Evolutionary conservation across 1,140 invertebrate genomes (phyloP).

Genomic region (Meteorus sp.): DNA sequence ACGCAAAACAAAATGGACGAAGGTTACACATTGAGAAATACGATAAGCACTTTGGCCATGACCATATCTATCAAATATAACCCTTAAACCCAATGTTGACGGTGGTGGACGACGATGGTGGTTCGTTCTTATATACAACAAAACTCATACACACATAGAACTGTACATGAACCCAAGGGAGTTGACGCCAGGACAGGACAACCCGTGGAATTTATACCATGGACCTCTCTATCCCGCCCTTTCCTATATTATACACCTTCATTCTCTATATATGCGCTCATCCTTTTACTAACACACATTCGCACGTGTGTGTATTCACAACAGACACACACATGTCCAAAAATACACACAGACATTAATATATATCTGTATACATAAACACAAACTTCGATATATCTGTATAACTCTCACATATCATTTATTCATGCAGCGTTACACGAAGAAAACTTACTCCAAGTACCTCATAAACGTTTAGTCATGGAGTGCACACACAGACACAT

Average conservation of each 20-base stretch:
- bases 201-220: constrained; percentile 55
- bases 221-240: constrained; percentile 26
- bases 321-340: too few relatives aligned
- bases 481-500: neutral
- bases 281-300: too few relatives aligned
- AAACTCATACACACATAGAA: too few relatives aligned
- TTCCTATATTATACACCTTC: constrained; percentile 15
- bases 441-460: constrained; percentile 47
- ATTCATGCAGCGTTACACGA: constrained; percentile 55
- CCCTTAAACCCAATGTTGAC: too few relatives aligned
- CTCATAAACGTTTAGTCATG: constrained; percentile 28
- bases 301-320: too few relatives aligned
- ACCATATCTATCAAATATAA: constrained; percentile 59
- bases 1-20: neutral
- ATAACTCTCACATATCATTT: constrained; percentile 50
- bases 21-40: constrained; percentile 48
- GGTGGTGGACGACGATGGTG: constrained; percentile 39
- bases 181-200: constrained; percentile 45
- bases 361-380: too few relatives aligned
- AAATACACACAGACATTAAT: too few relatives aligned
- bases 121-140: too few relatives aligned
- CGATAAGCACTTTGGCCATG: constrained; percentile 56
- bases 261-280: neutral
- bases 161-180: constrained; percentile 44
- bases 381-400: too few relatives aligned